Conservation (phyloP, 2,113 vertebrate species). For the Todiramphus saurophagus region DNA sequence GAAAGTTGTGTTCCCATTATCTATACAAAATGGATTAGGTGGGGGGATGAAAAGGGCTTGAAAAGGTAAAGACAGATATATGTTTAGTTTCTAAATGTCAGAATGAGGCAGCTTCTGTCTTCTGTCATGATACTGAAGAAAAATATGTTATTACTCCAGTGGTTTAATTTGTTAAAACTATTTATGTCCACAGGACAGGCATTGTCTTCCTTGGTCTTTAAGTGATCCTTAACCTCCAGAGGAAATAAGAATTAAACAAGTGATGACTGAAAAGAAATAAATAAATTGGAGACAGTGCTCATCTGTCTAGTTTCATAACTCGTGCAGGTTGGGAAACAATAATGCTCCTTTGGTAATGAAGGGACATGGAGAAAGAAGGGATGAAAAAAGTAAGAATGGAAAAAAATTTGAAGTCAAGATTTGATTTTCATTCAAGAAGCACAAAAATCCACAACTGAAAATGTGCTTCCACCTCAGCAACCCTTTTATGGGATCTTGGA, state of each 20-base stretch:
- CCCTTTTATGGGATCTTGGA: conserved; percentile 75
- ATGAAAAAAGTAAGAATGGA: not conserved
- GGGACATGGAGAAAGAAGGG: not conserved
- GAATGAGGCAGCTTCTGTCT: conserved; percentile 37
- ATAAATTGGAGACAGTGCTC: not conserved
- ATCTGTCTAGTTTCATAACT: not conserved
- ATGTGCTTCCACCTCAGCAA: conserved; percentile 33
- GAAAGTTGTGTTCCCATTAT: not conserved
- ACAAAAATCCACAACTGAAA: not conserved
- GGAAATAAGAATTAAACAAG: not conserved
- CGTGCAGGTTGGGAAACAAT: not conserved
- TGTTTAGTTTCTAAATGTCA: conserved; percentile 17
- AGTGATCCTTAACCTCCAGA: not conserved
- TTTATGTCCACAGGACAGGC: conserved; percentile 8
- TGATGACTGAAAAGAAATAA: not conserved
- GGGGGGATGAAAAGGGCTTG: conserved; percentile 38
- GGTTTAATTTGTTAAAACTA: conserved; percentile 2
- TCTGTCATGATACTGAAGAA: conserved; percentile 20
- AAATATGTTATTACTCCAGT: not conserved
- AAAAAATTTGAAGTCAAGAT: not conserved
- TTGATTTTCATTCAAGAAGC: conserved; percentile 4
- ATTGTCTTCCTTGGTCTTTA: not conserved
- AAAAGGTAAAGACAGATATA: conserved; percentile 17
- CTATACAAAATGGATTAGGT: conserved; percentile 19
- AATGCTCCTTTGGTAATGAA: not conserved